A percentile compares a stretch with the other conserved stretches of the same genome.
phyloP scores from a whole-genome alignment of 2,113 vertebrate genomes.

The Piprites chloris region DNA sequence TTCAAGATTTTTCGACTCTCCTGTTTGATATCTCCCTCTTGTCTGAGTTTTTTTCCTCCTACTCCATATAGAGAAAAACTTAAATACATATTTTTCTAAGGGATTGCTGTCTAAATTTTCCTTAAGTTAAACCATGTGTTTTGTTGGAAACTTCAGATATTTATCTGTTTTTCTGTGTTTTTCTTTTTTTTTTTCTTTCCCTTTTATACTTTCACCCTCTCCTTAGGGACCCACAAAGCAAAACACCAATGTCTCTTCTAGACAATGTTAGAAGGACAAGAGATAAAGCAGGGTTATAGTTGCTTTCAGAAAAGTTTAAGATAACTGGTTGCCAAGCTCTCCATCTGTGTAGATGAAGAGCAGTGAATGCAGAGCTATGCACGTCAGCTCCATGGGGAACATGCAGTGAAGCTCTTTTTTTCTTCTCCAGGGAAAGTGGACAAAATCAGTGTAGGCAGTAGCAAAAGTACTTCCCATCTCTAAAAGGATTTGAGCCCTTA shows the following conservation, averaged over 20 bases:
- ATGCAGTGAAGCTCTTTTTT: neutral
- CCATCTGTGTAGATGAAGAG: neutral
- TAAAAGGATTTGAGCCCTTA: neutral
- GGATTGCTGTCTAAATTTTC: conserved; percentile 42
- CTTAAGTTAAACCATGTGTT: conserved; percentile 70
- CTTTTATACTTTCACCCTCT: conserved; percentile 53
- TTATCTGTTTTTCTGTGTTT: conserved; percentile 48
- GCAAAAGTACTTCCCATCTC: neutral
- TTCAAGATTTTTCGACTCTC: neutral
- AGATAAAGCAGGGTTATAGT: conserved; percentile 30
- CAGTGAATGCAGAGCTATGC: neutral
- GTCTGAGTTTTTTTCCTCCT: neutral
- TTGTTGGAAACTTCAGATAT: conserved; percentile 52
- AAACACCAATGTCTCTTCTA: conserved; percentile 18
- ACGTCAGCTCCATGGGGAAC: neutral
- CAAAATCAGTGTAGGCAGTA: neutral
- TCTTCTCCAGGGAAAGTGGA: neutral
- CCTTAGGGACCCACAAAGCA: conserved; percentile 37
- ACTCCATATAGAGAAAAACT: conserved; percentile 21
- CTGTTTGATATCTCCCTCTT: neutral
- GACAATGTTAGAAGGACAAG: conserved; percentile 12
- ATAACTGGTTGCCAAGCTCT: neutral
- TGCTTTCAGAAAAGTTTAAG: neutral
- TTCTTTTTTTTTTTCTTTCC: conserved; percentile 52
- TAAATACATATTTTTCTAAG: conserved; percentile 55